Evolutionary conservation across 2,113 vertebrate species (phyloP), one percentile per base, ranked within the genome.

Genomic region (Cryptotis parvus): DNA sequence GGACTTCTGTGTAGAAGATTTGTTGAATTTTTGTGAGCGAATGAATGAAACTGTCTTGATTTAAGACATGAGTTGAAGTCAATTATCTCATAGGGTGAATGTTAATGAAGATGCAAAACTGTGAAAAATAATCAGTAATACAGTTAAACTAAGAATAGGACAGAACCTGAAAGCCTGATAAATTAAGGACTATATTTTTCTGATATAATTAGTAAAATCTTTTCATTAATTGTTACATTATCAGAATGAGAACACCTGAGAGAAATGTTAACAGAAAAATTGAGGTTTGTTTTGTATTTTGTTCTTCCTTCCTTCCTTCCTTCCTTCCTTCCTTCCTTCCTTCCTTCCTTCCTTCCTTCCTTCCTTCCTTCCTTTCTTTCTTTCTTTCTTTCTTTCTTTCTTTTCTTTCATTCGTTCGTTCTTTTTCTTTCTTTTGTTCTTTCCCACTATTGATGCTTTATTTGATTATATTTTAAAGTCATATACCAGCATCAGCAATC

Each of bases 261-360:
- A 75, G 41, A 88, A 84, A 35, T 72, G 83, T 88, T 89, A 29
- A 7, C 76, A 77, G 29, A 78, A 37, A 79, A 33, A 82, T 24
- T 29, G 9, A 79, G 12, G 33, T 66, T 4, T 55, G 1, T 74
- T 15, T 80, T 61, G 61, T 76, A 37, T 84, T 80, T 87, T 87
- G 39, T 61, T 61, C 5, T 12, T 49, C 14, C 14, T 49, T 49
- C n/a, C n/a, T 10, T 14, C 45, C 9, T 10, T 49, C 14, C 6
- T 45, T 45, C 43, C 6, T 45, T 49, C 9, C 10, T 49, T 49
- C n/a, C n/a, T n/a, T n/a, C n/a, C n/a, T n/a, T n/a, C n/a, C n/a
- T n/a, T n/a, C n/a, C n/a, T n/a, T n/a, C n/a, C n/a, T n/a, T n/a
- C n/a, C n/a, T n/a, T n/a, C n/a, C n/a, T 12, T 49, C 14, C 14